Evolutionary conservation across 1,140 invertebrate species (phyloP).

Genomic region (Homarus americanus): DNA sequence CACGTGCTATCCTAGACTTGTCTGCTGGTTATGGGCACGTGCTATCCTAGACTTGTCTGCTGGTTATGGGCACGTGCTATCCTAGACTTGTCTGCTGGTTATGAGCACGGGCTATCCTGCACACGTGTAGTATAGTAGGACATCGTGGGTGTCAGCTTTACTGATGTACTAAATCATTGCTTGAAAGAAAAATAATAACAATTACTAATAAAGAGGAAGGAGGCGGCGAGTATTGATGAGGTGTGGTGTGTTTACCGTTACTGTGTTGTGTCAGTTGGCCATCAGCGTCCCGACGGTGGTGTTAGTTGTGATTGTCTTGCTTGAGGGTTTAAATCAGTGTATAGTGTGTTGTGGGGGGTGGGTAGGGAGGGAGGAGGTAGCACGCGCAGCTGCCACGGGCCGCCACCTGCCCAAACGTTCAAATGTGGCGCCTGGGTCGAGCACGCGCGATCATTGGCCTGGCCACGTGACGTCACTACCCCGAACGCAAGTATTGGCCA

Average conservation of each 20-base stretch:
- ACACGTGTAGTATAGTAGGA: too few relatives aligned
- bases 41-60: too few relatives aligned
- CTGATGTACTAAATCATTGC: too few relatives aligned
- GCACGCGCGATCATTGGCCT: slow-evolving; percentile 67
- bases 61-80: too few relatives aligned
- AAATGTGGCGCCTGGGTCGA: slow-evolving; percentile 59
- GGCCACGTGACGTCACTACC: slow-evolving; percentile 38
- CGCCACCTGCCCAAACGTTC: slow-evolving; percentile 70
- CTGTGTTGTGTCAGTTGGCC: neutral
- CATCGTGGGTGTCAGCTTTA: neutral
- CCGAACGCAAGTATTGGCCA: neutral
- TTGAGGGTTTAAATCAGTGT: slow-evolving; percentile 59
- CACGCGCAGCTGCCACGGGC: slow-evolving; percentile 68
- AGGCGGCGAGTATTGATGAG: neutral
- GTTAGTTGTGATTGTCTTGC: slow-evolving; percentile 29
- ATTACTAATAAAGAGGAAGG: too few relatives aligned
- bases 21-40: neutral
- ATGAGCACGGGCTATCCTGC: too few relatives aligned
- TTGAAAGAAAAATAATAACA: too few relatives aligned
- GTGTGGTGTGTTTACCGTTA: neutral
- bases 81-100: too few relatives aligned
- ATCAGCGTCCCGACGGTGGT: too few relatives aligned
- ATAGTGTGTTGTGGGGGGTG: neutral
- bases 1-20: slow-evolving; percentile 39
- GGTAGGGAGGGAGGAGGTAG: neutral